Conservation (phyloP, 2,888 invertebrate species). For the Cerastis rubricosa region DNA sequence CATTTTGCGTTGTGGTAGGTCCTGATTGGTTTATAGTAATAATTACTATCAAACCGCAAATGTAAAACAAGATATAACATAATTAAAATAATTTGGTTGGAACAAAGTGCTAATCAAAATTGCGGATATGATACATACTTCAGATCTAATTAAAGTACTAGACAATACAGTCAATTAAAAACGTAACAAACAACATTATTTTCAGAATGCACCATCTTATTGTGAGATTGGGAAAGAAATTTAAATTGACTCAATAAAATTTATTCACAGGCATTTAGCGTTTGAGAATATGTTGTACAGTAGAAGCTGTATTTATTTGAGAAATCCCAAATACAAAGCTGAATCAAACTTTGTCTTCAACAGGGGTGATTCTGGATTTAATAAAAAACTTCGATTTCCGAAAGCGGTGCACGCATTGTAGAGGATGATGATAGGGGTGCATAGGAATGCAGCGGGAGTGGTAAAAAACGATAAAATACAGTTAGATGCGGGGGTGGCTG, state of each 20-base stretch:
- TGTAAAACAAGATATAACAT: neutral
- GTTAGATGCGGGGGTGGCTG: conserved; percentile 83
- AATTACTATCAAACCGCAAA: neutral
- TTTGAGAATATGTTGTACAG: neutral
- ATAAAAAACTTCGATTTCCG: conserved; percentile 67
- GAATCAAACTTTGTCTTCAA: conserved; percentile 32
- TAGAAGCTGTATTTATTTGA: neutral
- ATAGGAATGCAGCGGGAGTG: conserved; percentile 84
- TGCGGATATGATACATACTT: neutral
- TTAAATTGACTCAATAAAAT: neutral
- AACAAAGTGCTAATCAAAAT: neutral
- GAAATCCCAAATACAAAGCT: conserved; percentile 12
- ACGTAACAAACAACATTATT: neutral
- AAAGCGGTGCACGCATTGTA: conserved; percentile 65
- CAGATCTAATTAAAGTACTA: too few species aligned
- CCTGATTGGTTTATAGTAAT: neutral
- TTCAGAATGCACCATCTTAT: neutral
- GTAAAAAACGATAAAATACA: conserved; percentile 87
- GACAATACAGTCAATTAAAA: neutral
- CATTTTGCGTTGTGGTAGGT: conserved; percentile 36
- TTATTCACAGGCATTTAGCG: neutral
- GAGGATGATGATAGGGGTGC: conserved; percentile 84
- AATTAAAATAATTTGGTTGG: neutral
- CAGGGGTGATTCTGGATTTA: conserved; percentile 48
- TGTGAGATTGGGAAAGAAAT: neutral